These are phyloP conservation scores for Etheostoma perlongum DNA, from an alignment of 2,797 vertebrate species.

Conservation along the genomic window DNA sequence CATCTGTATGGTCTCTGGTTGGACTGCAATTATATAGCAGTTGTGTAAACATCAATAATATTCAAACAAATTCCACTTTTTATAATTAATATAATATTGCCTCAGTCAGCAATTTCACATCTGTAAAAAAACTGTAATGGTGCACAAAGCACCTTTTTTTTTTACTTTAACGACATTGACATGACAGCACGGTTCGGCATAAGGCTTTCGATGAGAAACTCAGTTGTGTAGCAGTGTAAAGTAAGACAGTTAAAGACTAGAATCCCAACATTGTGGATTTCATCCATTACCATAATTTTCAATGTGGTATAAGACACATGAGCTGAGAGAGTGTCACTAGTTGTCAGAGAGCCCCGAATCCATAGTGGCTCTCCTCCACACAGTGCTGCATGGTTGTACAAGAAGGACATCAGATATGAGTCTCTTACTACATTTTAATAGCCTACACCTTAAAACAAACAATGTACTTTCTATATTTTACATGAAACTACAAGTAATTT, in stretches of 20 bases:
- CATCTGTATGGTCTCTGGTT: background rate
- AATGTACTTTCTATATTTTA: conserved; percentile 50
- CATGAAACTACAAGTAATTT: conserved; percentile 50
- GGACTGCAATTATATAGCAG: background rate
- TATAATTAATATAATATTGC: background rate
- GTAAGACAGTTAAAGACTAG: background rate
- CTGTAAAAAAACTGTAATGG: background rate
- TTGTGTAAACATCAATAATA: background rate
- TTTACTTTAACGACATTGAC: background rate
- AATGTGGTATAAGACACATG: conserved; percentile 8
- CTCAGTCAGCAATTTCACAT: background rate
- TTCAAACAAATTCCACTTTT: too few species aligned
- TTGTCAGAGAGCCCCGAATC: conserved; percentile 65
- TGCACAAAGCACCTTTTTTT: too few species aligned
- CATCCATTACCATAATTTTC: background rate
- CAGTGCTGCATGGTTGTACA: conserved; percentile 45
- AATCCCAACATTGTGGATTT: conserved; percentile 10
- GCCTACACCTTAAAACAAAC: conserved; percentile 57
- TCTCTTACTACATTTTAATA: conserved; percentile 60
- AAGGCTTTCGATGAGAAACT: background rate
- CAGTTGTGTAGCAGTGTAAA: background rate
- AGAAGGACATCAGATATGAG: conserved; percentile 47
- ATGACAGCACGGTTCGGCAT: background rate
- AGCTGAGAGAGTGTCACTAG: conserved; percentile 54
- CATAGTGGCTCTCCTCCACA: conserved; percentile 61